Evolutionary conservation across 2,888 invertebrate genomes (phyloP).

Genomic region (Orthosia cruda): DNA sequence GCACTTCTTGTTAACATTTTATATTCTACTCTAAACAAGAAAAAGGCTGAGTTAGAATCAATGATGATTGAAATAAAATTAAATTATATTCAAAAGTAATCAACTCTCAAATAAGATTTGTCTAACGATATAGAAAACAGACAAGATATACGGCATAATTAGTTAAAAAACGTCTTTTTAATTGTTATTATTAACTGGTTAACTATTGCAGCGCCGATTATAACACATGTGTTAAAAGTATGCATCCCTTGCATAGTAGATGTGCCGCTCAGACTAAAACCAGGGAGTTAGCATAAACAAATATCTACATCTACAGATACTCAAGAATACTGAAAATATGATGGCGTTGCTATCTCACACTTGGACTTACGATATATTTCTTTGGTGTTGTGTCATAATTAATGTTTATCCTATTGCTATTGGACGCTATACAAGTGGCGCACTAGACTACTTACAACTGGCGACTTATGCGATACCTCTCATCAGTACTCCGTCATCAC

Average conservation of each 20-base stretch:
- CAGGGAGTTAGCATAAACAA: slow-evolving; percentile 33
- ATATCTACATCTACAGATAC: slow-evolving; percentile 70
- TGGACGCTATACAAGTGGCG: slow-evolving; percentile 89
- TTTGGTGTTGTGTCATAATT: slow-evolving; percentile 90
- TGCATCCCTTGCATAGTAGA: slow-evolving; percentile 4
- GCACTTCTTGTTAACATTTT: slow-evolving; percentile 89
- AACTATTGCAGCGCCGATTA: slow-evolving; percentile 37
- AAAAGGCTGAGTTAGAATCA: slow-evolving; percentile 54
- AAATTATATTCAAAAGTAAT: slow-evolving; percentile 52
- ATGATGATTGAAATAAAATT: slow-evolving; percentile 32
- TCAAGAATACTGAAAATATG: slow-evolving; percentile 89
- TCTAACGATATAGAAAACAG: slow-evolving; percentile 59
- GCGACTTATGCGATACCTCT: slow-evolving; percentile 75
- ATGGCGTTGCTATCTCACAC: slow-evolving; percentile 85
- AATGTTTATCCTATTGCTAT: slow-evolving; percentile 84
- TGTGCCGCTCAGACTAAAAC: slow-evolving; percentile 23
- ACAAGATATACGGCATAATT: slow-evolving; percentile 57
- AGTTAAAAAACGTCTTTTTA: slow-evolving; percentile 48
- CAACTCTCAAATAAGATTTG: slow-evolving; percentile 48
- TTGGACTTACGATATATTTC: slow-evolving; percentile 88
- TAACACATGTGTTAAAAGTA: slow-evolving; percentile 18
- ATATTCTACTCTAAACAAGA: slow-evolving; percentile 80
- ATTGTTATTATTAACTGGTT: slow-evolving; percentile 16
- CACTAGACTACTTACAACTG: slow-evolving; percentile 75
- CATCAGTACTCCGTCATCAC: slow-evolving; percentile 57